Conservation (phyloP, 2,888 invertebrate genomes). For the Epinotia brunnichana region DNA sequence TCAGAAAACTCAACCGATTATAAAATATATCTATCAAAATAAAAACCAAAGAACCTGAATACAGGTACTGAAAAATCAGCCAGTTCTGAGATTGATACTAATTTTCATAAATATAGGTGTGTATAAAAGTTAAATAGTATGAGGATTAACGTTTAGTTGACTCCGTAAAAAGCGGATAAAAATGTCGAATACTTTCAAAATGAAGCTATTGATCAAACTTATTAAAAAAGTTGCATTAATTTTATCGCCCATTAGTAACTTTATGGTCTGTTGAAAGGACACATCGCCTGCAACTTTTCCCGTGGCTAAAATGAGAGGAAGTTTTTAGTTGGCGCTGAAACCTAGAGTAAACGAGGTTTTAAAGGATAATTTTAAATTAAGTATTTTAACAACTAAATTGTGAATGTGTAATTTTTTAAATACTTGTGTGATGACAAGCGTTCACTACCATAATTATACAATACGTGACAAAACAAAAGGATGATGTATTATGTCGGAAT, state of each 20-base stretch:
- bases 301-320: constrained; percentile 19
- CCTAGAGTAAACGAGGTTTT: not conserved
- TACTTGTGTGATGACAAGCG: no score
- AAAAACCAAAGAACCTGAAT: no score
- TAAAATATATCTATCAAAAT: no score
- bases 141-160: not conserved
- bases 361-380: not conserved
- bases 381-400: not conserved
- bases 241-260: constrained; percentile 41
- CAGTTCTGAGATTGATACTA: no score
- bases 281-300: constrained; percentile 36
- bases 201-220: constrained; percentile 41
- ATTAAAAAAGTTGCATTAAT: constrained; percentile 41
- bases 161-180: not conserved
- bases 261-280: constrained; percentile 33
- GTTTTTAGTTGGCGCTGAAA: constrained; percentile 11
- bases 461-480: no score
- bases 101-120: no score
- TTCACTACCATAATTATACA: no score
- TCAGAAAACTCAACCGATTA: no score
- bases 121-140: no score
- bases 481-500: no score
- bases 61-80: no score
- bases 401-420: not conserved
- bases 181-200: constrained; percentile 12